A percentile compares a stretch with the other conserved stretches of the same genome.
phyloP scores from a whole-genome alignment of 2,888 invertebrate species.

The Macaria liturata region DNA sequence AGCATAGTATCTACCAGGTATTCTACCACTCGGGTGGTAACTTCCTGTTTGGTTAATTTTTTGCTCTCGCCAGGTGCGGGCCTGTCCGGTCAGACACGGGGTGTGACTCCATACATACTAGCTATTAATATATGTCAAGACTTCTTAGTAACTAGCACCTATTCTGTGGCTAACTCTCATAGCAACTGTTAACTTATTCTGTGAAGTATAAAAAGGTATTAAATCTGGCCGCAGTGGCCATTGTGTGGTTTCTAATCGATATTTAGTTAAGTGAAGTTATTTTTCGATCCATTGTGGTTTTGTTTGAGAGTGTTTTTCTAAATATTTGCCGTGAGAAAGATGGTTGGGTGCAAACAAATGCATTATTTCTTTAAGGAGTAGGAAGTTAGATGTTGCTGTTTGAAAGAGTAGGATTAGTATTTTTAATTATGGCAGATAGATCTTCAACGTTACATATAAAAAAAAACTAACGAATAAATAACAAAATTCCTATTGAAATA shows the following conservation, averaged over 20 bases:
- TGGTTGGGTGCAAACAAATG: slow-evolving; percentile 4
- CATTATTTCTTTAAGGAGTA: too few relatives aligned
- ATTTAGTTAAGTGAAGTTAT: slow-evolving; percentile 22
- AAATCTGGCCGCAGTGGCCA: slow-evolving; percentile 4
- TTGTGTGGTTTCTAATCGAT: slow-evolving; percentile 23
- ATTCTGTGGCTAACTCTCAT: background rate
- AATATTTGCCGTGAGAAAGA: slow-evolving; percentile 24
- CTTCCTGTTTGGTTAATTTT: slow-evolving; percentile 31
- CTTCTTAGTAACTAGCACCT: background rate
- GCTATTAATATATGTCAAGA: background rate
- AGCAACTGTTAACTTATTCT: slow-evolving; percentile 1
- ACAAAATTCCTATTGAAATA: too few relatives aligned
- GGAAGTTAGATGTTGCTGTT: too few relatives aligned
- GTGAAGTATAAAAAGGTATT: background rate
- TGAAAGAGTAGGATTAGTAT: too few relatives aligned
- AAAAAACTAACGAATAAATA: too few relatives aligned
- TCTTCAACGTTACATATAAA: too few relatives aligned
- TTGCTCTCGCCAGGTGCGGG: slow-evolving; percentile 41
- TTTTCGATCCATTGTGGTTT: slow-evolving; percentile 10
- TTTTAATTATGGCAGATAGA: too few relatives aligned
- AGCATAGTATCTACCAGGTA: slow-evolving; percentile 9
- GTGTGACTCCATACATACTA: slow-evolving; percentile 1
- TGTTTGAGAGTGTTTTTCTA: slow-evolving; percentile 11
- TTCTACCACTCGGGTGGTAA: slow-evolving; percentile 15
- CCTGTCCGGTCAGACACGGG: slow-evolving; percentile 18